Evolutionary conservation across 2,113 vertebrate species (phyloP).

Genomic region (Triplophysa rosa): DNA sequence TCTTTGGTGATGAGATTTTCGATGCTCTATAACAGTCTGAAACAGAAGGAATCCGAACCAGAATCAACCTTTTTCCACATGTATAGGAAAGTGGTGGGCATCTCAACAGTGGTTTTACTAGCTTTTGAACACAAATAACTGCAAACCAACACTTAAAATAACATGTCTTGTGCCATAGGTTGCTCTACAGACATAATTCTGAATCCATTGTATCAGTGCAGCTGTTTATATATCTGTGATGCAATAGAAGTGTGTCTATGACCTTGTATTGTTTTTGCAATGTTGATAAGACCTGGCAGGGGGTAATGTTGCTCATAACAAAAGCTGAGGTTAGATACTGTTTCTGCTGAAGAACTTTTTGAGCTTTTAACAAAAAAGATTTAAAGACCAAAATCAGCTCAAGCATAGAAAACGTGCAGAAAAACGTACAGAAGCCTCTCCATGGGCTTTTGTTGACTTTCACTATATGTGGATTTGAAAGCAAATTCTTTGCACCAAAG

Average conservation of each 20-base stretch:
- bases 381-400: neutral
- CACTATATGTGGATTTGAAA: constrained; percentile 2
- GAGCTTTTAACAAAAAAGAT: neutral
- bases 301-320: neutral
- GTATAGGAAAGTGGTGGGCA: neutral
- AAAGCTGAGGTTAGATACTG: neutral
- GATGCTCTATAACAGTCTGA: constrained; percentile 9
- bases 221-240: constrained; percentile 15
- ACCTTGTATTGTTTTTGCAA: constrained; percentile 35
- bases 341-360: neutral
- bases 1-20: constrained; percentile 56
- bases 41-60: neutral
- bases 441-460: neutral
- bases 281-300: constrained; percentile 20
- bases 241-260: constrained; percentile 1
- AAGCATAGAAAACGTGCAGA: neutral
- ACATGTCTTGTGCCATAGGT: neutral
- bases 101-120: neutral
- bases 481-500: constrained; percentile 2
- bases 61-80: too few relatives aligned
- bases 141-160: neutral
- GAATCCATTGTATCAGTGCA: neutral
- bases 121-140: neutral
- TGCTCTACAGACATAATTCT: neutral
- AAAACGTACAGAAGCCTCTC: too few relatives aligned